A percentile compares a stretch with the other conserved stretches of the same genome.
phyloP scores from a whole-genome alignment of 2,888 invertebrate species.

The Caenorhabditis sulstoni region DNA sequence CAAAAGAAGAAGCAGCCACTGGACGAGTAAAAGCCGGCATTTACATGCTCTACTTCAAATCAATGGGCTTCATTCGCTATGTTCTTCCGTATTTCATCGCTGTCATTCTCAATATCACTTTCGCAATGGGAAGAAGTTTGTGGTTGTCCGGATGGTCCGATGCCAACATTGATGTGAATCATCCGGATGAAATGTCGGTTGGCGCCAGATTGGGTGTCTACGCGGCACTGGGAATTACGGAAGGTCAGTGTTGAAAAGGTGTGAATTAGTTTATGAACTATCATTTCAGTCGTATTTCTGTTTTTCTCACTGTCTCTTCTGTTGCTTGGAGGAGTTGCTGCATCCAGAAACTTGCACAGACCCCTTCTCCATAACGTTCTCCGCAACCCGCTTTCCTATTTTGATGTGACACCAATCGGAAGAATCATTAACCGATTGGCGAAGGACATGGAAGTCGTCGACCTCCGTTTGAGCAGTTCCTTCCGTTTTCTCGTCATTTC shows the following conservation, averaged over 20 bases:
- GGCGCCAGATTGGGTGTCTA: constrained; percentile 73
- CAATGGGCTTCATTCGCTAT: constrained; percentile 75
- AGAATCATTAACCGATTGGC: constrained; percentile 77
- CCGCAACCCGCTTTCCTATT: constrained; percentile 76
- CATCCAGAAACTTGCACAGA: constrained; percentile 75
- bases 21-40: constrained; percentile 76
- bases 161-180: constrained; percentile 68
- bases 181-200: constrained; percentile 64
- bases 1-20: constrained; percentile 75
- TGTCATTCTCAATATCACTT: constrained; percentile 58
- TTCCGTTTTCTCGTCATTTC: constrained; percentile 75
- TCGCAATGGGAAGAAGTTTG: constrained; percentile 74
- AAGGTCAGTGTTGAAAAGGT: constrained; percentile 67
- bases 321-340: constrained; percentile 75
- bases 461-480: constrained; percentile 74
- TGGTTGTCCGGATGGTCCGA: constrained; percentile 80
- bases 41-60: constrained; percentile 74
- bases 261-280: background rate
- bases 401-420: constrained; percentile 79
- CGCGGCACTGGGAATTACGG: constrained; percentile 73
- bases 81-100: constrained; percentile 64
- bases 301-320: constrained; percentile 73
- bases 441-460: constrained; percentile 79
- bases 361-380: constrained; percentile 74
- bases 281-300: constrained; percentile 62